Base-by-base conservation (phyloP, 2,888 invertebrate genomes). In the Drosophila engyochracea region DNA sequence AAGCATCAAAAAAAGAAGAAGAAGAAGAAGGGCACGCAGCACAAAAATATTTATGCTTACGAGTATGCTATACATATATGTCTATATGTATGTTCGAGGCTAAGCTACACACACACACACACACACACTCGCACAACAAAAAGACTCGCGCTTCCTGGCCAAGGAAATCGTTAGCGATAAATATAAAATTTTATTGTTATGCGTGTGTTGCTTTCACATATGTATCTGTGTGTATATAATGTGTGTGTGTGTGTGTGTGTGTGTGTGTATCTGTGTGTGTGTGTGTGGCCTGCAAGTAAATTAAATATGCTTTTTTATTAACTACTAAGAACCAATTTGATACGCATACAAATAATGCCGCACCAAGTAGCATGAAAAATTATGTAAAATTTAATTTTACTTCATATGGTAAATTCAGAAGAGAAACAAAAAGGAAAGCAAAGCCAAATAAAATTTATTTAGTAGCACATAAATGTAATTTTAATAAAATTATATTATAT, bases 121-220 rank as follows among this genome's bases (percentile, higher is more conserved):
- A 64, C 53, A 61, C 53, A 69, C 22, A 60, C 52, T 53, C 53
- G 52, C 19, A 44, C 22, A 54, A 52, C 51, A 37, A 41, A 37
- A 41, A 66, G 57, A 79, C 68, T 75, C 44, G 58, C 79, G 74
- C 65, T 75, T 74, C 74, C 79, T 66, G 77, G 79, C 61, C 81
- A 73, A 76, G 85, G 85, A 90, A 89, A 91, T 83, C 91, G 89
- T 90, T 81, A 85, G 74, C 91, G 85, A 90, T 90, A 90, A 90
- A 90, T 84, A 91, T 90, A 89, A 91, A 90, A 89, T 91, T 91
- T 91, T 91, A 90, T 90, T 89, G 84, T 90, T 87, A 83, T 86
- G 85, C 76, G 85, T 74, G 83, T 76, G 81, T 75, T 82, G 79
- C 79, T 72, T 61, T 68, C 44, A 61, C 71, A 65, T 69, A 54